Base-by-base conservation (phyloP, 2,797 vertebrate species). In the Hoplostethus mediterraneus region DNA sequence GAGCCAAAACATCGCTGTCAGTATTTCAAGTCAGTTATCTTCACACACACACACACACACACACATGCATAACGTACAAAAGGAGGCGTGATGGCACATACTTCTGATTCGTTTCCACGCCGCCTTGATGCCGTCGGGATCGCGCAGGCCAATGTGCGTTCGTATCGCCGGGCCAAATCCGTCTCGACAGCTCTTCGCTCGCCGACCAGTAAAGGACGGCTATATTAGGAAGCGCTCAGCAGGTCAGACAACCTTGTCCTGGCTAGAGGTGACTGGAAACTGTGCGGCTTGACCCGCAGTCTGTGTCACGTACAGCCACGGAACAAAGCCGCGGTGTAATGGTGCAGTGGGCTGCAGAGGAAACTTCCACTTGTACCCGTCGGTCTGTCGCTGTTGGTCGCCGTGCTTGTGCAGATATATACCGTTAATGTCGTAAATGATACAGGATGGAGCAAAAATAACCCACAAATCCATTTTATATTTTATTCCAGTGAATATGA, bases 1-100 rank as follows among this genome's bases (percentile, higher is more conserved):
- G 38, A 67, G 72, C 72, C 79, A 81, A 59, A 3, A 67, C 73
- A 63, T 48, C 49, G 21, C 78, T 52, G 14, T 63, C 21, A 11
- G 47, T 48, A 63, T 82, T 77, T 81, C 59, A 59, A 62, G 63
- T 44, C 47, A 58, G 56, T 76, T 81, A 77, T 84, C 89, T 77
- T 80, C 69, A 71, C 47, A 14, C 38, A 4, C 28, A 63, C 2
- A 2, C n/a, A n/a, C n/a, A n/a, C 69, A 71, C 47, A 14, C 38
- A 4, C 28, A 63, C 2, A 2, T 59, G 58, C 31, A 51, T 0
- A 8, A 0, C 3, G 66, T 63, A 69, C 36, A 44, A 66, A 52
- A 61, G 40, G 52, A 79, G 58, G 61, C 67, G 70, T 81, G 76
- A 83, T 52, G 63, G 16, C 52, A 64, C 80, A 82, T 71, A 76